Conservation (phyloP, 2,888 invertebrate species). For the Aplocera efformata region DNA sequence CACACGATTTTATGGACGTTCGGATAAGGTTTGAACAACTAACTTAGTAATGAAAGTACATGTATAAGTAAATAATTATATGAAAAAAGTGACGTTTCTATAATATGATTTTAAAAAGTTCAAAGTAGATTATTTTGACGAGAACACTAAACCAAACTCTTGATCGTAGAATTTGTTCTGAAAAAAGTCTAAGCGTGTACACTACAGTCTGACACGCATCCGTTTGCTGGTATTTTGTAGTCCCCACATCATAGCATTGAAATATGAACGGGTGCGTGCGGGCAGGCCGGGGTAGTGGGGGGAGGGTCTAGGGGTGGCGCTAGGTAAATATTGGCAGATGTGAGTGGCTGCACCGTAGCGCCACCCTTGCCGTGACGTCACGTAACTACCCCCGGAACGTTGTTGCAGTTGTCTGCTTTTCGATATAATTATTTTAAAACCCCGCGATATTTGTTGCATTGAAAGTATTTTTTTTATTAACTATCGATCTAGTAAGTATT, state of each 20-base stretch:
- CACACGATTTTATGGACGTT: too few relatives aligned
- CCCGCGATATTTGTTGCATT: slow-evolving; percentile 8
- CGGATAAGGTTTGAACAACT: too few relatives aligned
- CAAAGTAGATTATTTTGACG: too few relatives aligned
- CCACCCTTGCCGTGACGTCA: slow-evolving; percentile 64
- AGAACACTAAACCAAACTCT: too few relatives aligned
- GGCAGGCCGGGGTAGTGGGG: slow-evolving; percentile 46
- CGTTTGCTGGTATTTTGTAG: slow-evolving; percentile 64
- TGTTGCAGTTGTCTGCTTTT: slow-evolving; percentile 33
- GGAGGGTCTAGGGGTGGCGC: slow-evolving; percentile 47
- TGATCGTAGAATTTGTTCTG: too few relatives aligned
- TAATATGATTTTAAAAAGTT: too few relatives aligned
- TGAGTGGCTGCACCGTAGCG: slow-evolving; percentile 78
- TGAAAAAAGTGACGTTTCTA: too few relatives aligned
- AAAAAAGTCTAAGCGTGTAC: slow-evolving; percentile 23
- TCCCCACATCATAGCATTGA: slow-evolving; percentile 70
- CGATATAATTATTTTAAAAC: slow-evolving; percentile 20
- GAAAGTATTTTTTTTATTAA: background rate
- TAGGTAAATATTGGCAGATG: slow-evolving; percentile 84
- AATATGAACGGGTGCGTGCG: slow-evolving; percentile 73
- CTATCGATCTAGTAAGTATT: too few relatives aligned
- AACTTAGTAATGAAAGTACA: too few relatives aligned
- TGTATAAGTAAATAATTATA: too few relatives aligned
- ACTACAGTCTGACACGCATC: slow-evolving; percentile 37
- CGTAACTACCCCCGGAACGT: slow-evolving; percentile 29